These are phyloP conservation scores for Coturnix japonica DNA, from an alignment of 2,113 vertebrate genomes.

Conservation along the genomic window DNA sequence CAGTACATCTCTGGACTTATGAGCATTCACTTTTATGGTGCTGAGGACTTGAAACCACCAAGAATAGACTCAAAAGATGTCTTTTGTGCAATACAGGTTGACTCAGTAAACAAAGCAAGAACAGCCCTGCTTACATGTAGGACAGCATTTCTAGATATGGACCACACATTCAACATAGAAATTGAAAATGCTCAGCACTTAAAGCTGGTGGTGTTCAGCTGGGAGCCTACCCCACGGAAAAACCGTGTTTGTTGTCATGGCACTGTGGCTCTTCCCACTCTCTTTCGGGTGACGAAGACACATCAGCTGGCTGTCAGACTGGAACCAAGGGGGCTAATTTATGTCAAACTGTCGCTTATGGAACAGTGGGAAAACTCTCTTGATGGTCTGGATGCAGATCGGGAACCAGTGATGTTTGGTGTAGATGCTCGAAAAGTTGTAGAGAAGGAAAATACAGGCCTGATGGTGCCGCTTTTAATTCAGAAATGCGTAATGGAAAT, in stretches of 20 bases:
- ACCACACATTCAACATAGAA: conserved; percentile 98
- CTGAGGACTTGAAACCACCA: conserved; percentile 95
- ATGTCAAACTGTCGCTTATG: conserved; percentile 94
- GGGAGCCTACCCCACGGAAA: conserved; percentile 91
- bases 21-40: conserved; percentile 96
- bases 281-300: conserved; percentile 90
- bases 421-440: conserved; percentile 92
- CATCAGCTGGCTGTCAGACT: conserved; percentile 95
- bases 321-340: conserved; percentile 95
- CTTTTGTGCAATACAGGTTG: conserved; percentile 98
- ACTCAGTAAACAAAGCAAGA: conserved; percentile 95
- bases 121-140: conserved; percentile 94
- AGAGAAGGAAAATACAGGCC: conserved; percentile 88
- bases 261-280: conserved; percentile 89
- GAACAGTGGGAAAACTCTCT: conserved; percentile 96
- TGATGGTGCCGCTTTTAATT: conserved; percentile 92
- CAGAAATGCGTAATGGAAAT: conserved; percentile 96
- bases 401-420: conserved; percentile 89
- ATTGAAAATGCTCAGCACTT: conserved; percentile 97
- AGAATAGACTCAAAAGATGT: conserved; percentile 93
- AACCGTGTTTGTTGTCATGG: conserved; percentile 96
- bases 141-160: conserved; percentile 94
- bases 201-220: conserved; percentile 96
- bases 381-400: conserved; percentile 78
- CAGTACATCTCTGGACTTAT: conserved; percentile 96